Percentiles rank a stretch among this genome's conserved stretches.
Evolutionary conservation across 2,113 vertebrate species (phyloP).

Genomic region (Podiceps cristatus): DNA sequence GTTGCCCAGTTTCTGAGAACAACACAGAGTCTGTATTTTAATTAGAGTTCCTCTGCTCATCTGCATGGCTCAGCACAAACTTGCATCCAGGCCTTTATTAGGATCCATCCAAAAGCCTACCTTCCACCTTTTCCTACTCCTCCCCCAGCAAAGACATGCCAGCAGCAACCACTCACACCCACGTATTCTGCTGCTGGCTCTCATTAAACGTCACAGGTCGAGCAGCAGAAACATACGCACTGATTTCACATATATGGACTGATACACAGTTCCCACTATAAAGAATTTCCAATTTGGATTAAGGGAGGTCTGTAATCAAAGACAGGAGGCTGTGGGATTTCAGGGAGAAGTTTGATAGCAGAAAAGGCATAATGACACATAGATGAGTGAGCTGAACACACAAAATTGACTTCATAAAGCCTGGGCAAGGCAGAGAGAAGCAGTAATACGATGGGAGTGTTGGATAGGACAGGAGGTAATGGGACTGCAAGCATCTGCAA

Average conservation of each 20-base stretch:
- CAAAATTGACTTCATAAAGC: not conserved
- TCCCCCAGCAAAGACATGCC: not conserved
- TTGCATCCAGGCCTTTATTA: not conserved
- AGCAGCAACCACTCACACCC: not conserved
- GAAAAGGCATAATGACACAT: not conserved
- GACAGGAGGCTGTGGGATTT: not conserved
- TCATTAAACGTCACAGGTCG: not conserved
- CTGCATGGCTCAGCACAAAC: conserved; percentile 18
- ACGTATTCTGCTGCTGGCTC: not conserved
- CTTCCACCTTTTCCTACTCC: not conserved
- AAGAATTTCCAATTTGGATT: not conserved
- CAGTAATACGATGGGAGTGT: fast-evolving
- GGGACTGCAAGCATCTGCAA: not conserved
- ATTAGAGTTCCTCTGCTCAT: conserved; percentile 30
- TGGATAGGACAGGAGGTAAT: not conserved
- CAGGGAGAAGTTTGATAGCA: not conserved
- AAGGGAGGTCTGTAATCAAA: not conserved
- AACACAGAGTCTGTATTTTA: conserved; percentile 19
- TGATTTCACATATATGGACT: not conserved
- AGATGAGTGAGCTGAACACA: not conserved
- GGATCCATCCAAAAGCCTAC: not conserved
- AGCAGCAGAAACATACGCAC: not conserved
- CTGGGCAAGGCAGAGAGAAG: not conserved
- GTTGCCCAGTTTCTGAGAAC: conserved; percentile 28
- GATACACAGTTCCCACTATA: fast-evolving